Evolutionary conservation across 1,140 invertebrate genomes (phyloP).

Genomic region (roundworm (Caenorhabditis elegans)): DNA sequence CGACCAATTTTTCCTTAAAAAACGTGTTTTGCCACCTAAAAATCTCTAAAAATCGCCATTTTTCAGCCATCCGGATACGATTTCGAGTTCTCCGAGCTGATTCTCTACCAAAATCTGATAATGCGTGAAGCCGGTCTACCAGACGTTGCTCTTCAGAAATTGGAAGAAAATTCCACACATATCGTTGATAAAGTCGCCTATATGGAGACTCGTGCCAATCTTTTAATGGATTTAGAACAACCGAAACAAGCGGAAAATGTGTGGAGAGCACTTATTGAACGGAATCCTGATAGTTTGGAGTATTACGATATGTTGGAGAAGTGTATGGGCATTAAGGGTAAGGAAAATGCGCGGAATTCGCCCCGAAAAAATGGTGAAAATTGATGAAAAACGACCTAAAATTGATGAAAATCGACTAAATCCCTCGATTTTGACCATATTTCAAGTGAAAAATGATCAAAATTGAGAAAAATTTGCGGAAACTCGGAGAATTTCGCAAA

Average conservation of each 20-base stretch:
- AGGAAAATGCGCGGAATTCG: too few relatives aligned
- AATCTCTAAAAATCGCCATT: too few relatives aligned
- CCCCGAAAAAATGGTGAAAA: too few relatives aligned
- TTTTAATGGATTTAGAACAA: conserved; percentile 75
- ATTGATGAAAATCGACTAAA: too few relatives aligned
- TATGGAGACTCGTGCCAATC: conserved; percentile 78
- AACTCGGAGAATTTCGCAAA: too few relatives aligned
- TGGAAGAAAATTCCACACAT: conserved; percentile 81
- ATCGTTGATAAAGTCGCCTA: conserved; percentile 91
- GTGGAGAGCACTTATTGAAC: conserved; percentile 80
- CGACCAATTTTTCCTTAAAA: too few relatives aligned
- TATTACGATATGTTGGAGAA: conserved; percentile 88
- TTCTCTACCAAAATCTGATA: conserved; percentile 94
- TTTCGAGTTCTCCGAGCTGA: conserved; percentile 93
- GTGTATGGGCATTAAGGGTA: conserved; percentile 70
- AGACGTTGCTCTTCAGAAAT: conserved; percentile 82
- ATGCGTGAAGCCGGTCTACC: conserved; percentile 83
- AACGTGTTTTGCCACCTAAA: too few relatives aligned
- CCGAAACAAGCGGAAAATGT: conserved; percentile 78
- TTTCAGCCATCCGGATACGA: conserved; percentile 75
- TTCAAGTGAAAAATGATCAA: too few relatives aligned
- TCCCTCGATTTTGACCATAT: too few relatives aligned
- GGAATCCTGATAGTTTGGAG: conserved; percentile 91
- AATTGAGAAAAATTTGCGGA: too few relatives aligned
- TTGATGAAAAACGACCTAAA: too few relatives aligned